Percentiles rank a stretch among this genome's conserved stretches.
Evolutionary conservation across 2,113 vertebrate genomes (phyloP).

Genomic region (Budorcas taxicolor): DNA sequence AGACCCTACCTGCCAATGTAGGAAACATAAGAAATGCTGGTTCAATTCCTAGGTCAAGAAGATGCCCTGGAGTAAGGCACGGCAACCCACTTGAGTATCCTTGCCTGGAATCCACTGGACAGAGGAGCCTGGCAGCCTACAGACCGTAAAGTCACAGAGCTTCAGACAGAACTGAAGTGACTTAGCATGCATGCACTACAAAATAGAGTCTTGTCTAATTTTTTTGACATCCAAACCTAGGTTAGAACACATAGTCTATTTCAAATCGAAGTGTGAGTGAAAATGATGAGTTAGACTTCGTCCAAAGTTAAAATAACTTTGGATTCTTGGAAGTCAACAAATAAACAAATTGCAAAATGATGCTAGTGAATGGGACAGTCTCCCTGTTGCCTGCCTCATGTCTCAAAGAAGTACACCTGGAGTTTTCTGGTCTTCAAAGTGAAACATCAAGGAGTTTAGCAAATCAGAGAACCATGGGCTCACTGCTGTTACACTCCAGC

Average conservation of each 20-base stretch:
- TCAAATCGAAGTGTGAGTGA: background rate
- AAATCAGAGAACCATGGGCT: background rate
- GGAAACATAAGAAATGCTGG: background rate
- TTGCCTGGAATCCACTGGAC: background rate
- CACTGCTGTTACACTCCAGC: rapidly evolving
- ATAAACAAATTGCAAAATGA: background rate
- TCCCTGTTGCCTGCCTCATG: background rate
- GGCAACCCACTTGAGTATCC: background rate
- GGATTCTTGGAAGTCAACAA: background rate
- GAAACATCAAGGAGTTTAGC: background rate
- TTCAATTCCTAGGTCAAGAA: background rate
- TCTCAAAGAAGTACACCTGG: background rate
- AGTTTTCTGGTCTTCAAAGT: background rate
- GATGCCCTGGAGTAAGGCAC: background rate
- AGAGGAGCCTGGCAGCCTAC: background rate
- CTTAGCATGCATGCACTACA: background rate
- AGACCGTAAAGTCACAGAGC: background rate
- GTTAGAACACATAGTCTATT: background rate
- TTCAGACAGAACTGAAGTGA: background rate
- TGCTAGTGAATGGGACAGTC: background rate
- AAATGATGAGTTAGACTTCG: background rate
- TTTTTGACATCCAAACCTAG: background rate
- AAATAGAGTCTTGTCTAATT: background rate
- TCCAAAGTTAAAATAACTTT: background rate
- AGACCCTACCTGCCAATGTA: background rate